A percentile compares a stretch with the other conserved stretches of the same genome.
These are phyloP conservation scores for Paragorgia papillata DNA, from an alignment of 92 coral and sea anemone species.

Conservation along the genomic window DNA sequence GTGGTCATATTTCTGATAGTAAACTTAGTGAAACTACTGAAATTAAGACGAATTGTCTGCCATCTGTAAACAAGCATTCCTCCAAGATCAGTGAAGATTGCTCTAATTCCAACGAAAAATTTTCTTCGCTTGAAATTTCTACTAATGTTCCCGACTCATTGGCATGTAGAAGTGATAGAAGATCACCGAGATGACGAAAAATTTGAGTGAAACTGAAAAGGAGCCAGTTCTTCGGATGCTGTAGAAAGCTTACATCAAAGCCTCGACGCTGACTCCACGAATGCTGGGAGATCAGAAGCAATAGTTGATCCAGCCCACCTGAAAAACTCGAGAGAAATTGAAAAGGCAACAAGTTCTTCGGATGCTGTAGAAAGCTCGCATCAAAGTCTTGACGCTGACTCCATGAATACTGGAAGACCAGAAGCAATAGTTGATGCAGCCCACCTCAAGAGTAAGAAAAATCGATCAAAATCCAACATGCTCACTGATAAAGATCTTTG, in stretches of 20 bases:
- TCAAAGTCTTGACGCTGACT: neutral
- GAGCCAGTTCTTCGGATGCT: neutral
- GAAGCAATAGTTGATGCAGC: conserved; percentile 7
- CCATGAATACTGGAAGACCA: neutral
- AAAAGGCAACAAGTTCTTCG: neutral
- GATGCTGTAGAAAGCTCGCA: neutral
- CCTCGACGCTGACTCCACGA: neutral
- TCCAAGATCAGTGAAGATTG: neutral
- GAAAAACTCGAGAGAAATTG: neutral
- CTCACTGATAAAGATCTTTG: conserved; percentile 1
- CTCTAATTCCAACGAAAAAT: too few relatives aligned
- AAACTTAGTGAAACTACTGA: neutral
- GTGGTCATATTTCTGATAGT: neutral
- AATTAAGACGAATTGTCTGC: neutral
- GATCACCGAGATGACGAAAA: neutral
- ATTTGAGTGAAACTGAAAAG: neutral
- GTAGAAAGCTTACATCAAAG: neutral
- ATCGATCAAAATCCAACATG: neutral
- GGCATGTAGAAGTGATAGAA: too few relatives aligned
- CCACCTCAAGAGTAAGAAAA: neutral
- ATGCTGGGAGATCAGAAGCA: conserved; percentile 5
- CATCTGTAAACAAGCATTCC: neutral
- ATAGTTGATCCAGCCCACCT: neutral
- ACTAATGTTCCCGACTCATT: too few relatives aligned
- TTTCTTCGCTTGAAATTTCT: too few relatives aligned